Conservation (phyloP, 2,113 vertebrate genomes). For the Chaetodon auriga region DNA sequence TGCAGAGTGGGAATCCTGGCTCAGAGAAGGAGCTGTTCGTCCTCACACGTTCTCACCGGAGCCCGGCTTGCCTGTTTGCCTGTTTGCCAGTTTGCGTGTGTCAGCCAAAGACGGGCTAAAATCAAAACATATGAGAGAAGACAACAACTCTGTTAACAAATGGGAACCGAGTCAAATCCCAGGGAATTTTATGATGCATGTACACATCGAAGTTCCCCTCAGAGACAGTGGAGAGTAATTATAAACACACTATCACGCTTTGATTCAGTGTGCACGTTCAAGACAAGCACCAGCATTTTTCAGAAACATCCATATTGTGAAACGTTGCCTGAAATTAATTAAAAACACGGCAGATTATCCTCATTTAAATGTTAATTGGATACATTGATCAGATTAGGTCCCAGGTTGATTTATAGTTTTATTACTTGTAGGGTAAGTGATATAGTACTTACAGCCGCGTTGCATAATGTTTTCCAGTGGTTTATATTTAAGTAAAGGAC, state of each 20-base stretch:
- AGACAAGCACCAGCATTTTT: background rate
- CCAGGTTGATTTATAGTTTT: background rate
- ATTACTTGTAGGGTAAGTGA: background rate
- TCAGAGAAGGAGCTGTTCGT: conserved; percentile 1
- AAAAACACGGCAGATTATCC: background rate
- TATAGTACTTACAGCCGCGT: background rate
- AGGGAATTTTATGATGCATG: conserved; percentile 11
- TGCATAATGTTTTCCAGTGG: background rate
- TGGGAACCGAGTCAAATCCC: conserved; percentile 10
- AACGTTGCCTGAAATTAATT: background rate
- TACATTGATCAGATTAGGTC: background rate
- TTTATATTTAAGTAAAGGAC: too few relatives aligned
- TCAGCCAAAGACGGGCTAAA: conserved; percentile 26
- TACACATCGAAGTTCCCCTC: background rate
- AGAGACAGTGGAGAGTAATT: background rate
- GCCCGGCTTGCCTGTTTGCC: background rate
- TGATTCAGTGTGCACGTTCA: background rate
- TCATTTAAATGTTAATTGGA: background rate
- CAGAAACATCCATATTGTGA: background rate
- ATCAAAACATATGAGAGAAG: conserved; percentile 33
- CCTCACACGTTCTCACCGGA: conserved; percentile 23
- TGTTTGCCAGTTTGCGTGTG: conserved; percentile 22
- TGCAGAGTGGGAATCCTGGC: conserved; percentile 17
- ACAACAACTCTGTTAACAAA: conserved; percentile 20
- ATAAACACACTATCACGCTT: conserved; percentile 8